Evolutionary conservation across 2,797 vertebrate genomes (phyloP), one percentile per base, ranked within the genome.

Genomic region (Eospalax fontanierii): DNA sequence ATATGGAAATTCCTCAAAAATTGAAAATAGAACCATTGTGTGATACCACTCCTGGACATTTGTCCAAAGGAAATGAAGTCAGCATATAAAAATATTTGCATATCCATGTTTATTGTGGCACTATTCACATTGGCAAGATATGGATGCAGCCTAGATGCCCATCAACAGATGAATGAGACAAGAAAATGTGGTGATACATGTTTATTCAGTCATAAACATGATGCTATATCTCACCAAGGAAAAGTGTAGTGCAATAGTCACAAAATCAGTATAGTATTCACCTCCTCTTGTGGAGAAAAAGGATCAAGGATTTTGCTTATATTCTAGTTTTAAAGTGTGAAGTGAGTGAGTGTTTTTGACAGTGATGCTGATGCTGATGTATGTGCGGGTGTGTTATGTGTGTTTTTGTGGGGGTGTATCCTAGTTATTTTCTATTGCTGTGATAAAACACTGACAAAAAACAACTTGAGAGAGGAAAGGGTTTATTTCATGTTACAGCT

Each of bases 261-360:
- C n/a, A 26, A 81, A 71, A 94, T 89, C 15, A 83, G 61, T 3
- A 33, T n/a, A 59, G 12, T 40, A 4, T 89, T 91, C 86, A 3
- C 33, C 50, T 83, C 18, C 80, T 71, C 33, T 24, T 1, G 7
- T 15, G 9, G 16, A 79, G 38, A 91, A 93, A 93, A 7, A 10
- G 11, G 76, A 65, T 78, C 22, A 82, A 54, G 88, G 30, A 3
- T 85, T 91, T 91, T 87, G 33, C 24, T 46, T 94, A 79, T 82
- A n/a, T 73, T 91, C 30, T 84, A 35, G 35, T 83, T 79, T 16
- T 63, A 90, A 87, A 87, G 18, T 95, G 22, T 61, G 30, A 83
- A n/a, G 22, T 84, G 2, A 40, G 19, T 78, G 90, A 33, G 59
- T 38, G 1, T 82, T 24, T 50, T 30, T 87, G 78, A 54, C 70